Base-by-base conservation (phyloP, 2,888 invertebrate species). In the Hesperia comma region DNA sequence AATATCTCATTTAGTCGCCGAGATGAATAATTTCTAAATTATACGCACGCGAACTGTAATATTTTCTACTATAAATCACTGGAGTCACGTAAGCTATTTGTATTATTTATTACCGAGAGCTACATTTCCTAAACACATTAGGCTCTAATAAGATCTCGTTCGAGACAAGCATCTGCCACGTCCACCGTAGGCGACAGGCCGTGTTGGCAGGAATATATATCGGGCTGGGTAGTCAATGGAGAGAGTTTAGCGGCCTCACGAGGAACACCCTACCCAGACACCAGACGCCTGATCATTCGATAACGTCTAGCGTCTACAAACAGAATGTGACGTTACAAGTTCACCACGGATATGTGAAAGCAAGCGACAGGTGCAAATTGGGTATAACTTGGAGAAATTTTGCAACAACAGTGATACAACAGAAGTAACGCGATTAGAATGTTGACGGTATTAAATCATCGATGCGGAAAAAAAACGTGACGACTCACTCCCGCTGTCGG, bases 61-160 rank as follows among this genome's bases (percentile, higher is more conserved):
- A 55, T 62, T 63, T 63, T 63, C 63, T 17, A 57, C 40, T 51
- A 57, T 63, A 57, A 63, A 63, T 63, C 57, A 63, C 57, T 46
- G 7, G 17, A 10, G 57, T 56, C 37, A 40, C 33, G 63, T 53
- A 43, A 54, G 49, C 40, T 10, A 57, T 56, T 57, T 21, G 55
- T 46, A 63, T 53, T 58, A 63, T 63, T 64, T 64, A 58, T 58
- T 51, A 56, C 32, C 51, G 41, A 78, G 79, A 75, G 77, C 75
- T 81, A 74, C 75, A 79, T 75, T 79, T 79, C 79, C 81, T 80
- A 82, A 81, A 81, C 81, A 75, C 82, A 80, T 82, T 79, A 82
- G 79, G 76, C 46, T 79, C 81, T 87, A 87, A 87, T 87, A 85
- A 85, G 86, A 83, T 77, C 80, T 79, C 78, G 82, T 85, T 86